phyloP scores from a whole-genome alignment of 2,797 vertebrate species.

The Sternarchorhynchus goeldii region DNA sequence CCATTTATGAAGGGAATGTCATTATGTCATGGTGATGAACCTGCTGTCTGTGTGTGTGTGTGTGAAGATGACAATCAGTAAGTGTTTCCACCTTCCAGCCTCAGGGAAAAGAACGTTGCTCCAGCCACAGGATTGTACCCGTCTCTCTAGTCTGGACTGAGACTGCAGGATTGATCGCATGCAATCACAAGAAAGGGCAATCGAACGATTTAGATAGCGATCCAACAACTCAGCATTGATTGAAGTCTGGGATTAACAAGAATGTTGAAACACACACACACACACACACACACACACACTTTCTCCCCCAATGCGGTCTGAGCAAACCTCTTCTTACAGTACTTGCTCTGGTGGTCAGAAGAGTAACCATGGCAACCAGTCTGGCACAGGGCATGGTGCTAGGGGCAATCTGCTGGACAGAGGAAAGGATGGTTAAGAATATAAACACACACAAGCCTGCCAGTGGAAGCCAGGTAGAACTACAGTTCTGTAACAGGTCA shows the following conservation, averaged over 20 bases:
- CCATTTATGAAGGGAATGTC: too few relatives aligned
- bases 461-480: background rate
- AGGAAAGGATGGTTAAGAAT: background rate
- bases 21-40: too few relatives aligned
- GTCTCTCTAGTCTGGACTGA: background rate
- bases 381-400: background rate
- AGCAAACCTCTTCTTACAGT: background rate
- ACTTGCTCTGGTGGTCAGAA: slow-evolving; percentile 5
- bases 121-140: too few relatives aligned
- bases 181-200: background rate
- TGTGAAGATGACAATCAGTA: too few relatives aligned
- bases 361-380: slow-evolving; percentile 42
- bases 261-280: background rate
- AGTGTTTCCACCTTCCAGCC: too few relatives aligned
- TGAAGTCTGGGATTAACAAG: too few relatives aligned
- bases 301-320: background rate
- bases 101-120: too few relatives aligned
- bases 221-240: too few relatives aligned
- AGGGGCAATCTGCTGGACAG: background rate
- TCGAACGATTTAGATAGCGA: background rate
- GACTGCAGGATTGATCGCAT: background rate
- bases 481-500: background rate
- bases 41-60: too few relatives aligned
- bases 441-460: background rate
- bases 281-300: background rate